Conservation (phyloP, 2,888 invertebrate species). For the Drosophila lutescens region DNA sequence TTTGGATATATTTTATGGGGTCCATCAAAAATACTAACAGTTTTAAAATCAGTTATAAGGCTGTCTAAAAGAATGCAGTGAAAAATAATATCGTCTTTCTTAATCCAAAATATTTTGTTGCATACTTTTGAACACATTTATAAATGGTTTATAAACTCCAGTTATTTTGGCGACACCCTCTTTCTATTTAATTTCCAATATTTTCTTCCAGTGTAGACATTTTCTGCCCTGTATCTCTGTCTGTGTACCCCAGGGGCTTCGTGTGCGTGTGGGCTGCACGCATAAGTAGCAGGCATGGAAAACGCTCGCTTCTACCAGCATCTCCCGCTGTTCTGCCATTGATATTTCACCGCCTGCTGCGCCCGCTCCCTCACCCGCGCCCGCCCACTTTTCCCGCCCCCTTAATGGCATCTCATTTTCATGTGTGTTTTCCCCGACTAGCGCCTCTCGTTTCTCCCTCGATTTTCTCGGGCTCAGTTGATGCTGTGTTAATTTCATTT, state of each 20-base stretch:
- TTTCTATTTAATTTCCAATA: background rate
- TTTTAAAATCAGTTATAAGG: no score
- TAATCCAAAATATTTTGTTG: background rate
- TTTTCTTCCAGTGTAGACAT: background rate
- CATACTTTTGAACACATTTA: background rate
- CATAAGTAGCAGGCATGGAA: slow-evolving; percentile 44
- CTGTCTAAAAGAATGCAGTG: no score
- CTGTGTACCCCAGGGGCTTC: slow-evolving; percentile 16
- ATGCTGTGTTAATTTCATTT: slow-evolving; percentile 73
- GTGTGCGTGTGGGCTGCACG: slow-evolving; percentile 36
- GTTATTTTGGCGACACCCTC: accelerated
- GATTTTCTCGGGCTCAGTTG: slow-evolving; percentile 23
- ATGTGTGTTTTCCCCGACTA: slow-evolving; percentile 15
- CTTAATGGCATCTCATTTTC: slow-evolving; percentile 39
- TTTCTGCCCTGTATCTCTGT: background rate
- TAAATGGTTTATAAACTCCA: background rate
- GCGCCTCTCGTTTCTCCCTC: background rate
- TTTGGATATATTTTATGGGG: no score
- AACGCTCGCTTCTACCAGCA: slow-evolving; percentile 19
- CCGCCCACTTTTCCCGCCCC: slow-evolving; percentile 6
- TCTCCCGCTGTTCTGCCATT: slow-evolving; percentile 48
- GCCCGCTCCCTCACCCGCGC: slow-evolving; percentile 5
- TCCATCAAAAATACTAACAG: no score
- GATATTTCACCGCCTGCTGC: slow-evolving; percentile 49
- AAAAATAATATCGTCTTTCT: background rate